Percentiles rank a stretch among this genome's conserved stretches.
phyloP scores from a whole-genome alignment of 2,888 invertebrate species.

The Cheilosia grossa region DNA sequence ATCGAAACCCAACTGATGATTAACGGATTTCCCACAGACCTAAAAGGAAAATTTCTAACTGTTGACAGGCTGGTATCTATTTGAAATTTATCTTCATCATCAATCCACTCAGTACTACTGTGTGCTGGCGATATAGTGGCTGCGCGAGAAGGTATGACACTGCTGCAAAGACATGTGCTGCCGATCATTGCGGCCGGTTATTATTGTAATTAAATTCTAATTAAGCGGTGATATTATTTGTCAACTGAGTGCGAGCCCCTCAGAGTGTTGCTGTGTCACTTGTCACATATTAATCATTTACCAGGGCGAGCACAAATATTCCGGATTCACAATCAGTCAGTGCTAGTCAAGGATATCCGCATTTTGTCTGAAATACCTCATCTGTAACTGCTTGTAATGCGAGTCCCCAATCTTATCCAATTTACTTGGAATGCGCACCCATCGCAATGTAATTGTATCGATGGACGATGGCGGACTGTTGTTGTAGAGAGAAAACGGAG shows the following conservation, averaged over 20 bases:
- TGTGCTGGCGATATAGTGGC: slow-evolving; percentile 1
- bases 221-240: slow-evolving; percentile 65
- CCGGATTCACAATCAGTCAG: slow-evolving; percentile 49
- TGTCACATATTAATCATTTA: slow-evolving; percentile 68
- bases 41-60: slow-evolving; percentile 34
- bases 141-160: slow-evolving; percentile 9
- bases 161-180: slow-evolving; percentile 19
- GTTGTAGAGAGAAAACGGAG: not conserved
- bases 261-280: slow-evolving; percentile 41
- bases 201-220: slow-evolving; percentile 73
- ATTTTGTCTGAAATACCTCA: slow-evolving; percentile 47
- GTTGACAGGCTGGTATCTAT: slow-evolving; percentile 42
- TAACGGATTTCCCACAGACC: slow-evolving; percentile 59
- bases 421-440: slow-evolving; percentile 58
- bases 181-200: slow-evolving; percentile 30
- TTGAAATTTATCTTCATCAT: slow-evolving; percentile 40
- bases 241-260: slow-evolving; percentile 47
- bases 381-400: slow-evolving; percentile 26
- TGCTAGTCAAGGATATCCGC: slow-evolving; percentile 67
- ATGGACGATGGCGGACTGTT: slow-evolving; percentile 6
- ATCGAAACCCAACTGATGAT: slow-evolving; percentile 51
- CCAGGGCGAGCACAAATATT: slow-evolving; percentile 43
- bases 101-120: slow-evolving; percentile 10
- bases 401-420: slow-evolving; percentile 37
- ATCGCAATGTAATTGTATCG: slow-evolving; percentile 47